Evolutionary conservation across 1,140 invertebrate genomes (phyloP), one percentile per base, ranked within the genome.

Genomic region (Pollicipes pollicipes): DNA sequence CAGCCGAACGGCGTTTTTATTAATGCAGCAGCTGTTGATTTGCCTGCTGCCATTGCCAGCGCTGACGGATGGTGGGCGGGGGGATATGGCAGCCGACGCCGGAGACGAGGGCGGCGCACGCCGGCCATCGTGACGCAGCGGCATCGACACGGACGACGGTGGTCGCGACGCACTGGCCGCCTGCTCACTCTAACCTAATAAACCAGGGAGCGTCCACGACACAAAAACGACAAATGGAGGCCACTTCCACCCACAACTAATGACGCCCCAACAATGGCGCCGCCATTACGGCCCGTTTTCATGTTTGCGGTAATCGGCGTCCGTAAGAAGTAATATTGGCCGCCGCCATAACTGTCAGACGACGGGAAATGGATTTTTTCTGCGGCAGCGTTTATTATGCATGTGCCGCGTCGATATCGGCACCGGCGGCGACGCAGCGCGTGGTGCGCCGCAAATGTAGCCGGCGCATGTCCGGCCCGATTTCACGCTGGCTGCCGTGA

Each of bases 21-120:
- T 58, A 58, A 58, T 58, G 45, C 45, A 58, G 45, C 45, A 58
- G 45, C 45, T 58, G 45, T 58, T 58, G 45, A 58, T 58, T 58
- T 24, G 45, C 2, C 45, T 58, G 45, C 45, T 58, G 45, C 45
- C 2, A 24, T 21, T 58, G 45, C 13, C 8, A 58, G 21, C 13
- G 45, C 13, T 10, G 24, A 17, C 8, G 8, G 45, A 24, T 2
- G 21, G 45, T 2, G 2, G 45, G 21, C 17, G 24, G 45, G 8
- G 45, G 45, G 45, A 58, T 58, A 58, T 58, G 45, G 45, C 45
- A 58, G 45, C 45, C 45, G 45, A 21, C 13, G 45, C 17, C 24
- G 45, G n/a, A 10, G 45, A 58, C 45, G 24, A 3, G 2, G 13
- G 45, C 17, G 45, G 45, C 45, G 45, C 45, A 2, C 45, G 13